These are phyloP conservation scores for Thymelicus acteon DNA, from an alignment of 2,888 invertebrate species.

Conservation along the genomic window DNA sequence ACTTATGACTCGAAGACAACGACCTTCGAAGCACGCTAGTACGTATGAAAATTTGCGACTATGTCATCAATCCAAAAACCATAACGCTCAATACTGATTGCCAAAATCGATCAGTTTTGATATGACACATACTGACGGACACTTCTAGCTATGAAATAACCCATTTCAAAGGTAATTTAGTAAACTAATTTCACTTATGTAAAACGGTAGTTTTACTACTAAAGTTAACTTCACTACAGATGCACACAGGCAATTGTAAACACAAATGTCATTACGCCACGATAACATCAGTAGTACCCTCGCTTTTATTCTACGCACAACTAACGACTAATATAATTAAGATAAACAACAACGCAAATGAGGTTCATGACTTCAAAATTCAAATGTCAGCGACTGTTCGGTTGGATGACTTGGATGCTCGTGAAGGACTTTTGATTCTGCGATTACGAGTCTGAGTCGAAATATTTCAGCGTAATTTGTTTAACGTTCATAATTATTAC, in stretches of 20 bases:
- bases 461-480: no score
- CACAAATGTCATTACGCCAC: slow-evolving; percentile 22
- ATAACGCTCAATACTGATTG: no score
- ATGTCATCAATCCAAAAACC: no score
- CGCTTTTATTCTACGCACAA: slow-evolving; percentile 31
- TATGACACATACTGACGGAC: no score
- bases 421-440: slow-evolving; percentile 14
- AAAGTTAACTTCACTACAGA: neutral
- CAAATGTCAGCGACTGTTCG: slow-evolving; percentile 8
- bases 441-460: neutral
- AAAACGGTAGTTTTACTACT: neutral
- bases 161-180: no score
- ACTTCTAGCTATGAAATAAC: no score
- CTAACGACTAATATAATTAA: slow-evolving; percentile 33
- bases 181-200: no score
- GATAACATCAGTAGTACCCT: slow-evolving; percentile 18
- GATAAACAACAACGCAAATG: slow-evolving; percentile 36
- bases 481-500: no score
- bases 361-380: slow-evolving; percentile 34
- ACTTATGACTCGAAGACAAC: no score
- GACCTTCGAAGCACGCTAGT: no score
- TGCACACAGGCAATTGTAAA: slow-evolving; percentile 18
- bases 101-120: no score
- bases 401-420: neutral
- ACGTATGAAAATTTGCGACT: no score